Percentiles rank a stretch among this genome's conserved stretches.
Conservation (phyloP, 2,113 vertebrate genomes). For the Grammomys surdaster region DNA sequence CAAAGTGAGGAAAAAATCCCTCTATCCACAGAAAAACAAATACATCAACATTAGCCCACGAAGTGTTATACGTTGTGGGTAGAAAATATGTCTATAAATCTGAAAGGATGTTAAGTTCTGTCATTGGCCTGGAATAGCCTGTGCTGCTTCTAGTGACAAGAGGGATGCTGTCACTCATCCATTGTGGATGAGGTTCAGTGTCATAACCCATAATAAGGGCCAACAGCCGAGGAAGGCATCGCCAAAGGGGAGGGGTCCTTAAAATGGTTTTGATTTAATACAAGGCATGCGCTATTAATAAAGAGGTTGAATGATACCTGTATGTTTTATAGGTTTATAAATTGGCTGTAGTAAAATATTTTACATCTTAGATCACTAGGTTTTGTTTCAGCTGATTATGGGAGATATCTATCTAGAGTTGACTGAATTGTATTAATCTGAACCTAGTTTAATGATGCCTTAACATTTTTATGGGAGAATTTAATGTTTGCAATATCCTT, state of each 20-base stretch:
- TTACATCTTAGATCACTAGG: conserved; percentile 87
- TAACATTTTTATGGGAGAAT: conserved; percentile 91
- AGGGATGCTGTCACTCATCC: conserved; percentile 85
- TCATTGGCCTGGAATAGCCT: conserved; percentile 80
- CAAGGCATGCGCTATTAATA: conserved; percentile 86
- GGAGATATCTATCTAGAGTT: conserved; percentile 89
- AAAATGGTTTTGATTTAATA: conserved; percentile 86
- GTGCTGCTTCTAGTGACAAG: conserved; percentile 82
- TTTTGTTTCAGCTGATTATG: conserved; percentile 90
- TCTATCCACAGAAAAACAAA: conserved; percentile 61
- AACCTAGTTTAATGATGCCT: conserved; percentile 92
- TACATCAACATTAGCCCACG: conserved; percentile 53
- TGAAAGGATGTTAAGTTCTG: conserved; percentile 82
- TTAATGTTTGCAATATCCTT: conserved; percentile 93
- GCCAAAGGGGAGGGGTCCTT: conserved; percentile 73
- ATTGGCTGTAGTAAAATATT: conserved; percentile 89
- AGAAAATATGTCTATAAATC: conserved; percentile 82
- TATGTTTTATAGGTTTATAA: conserved; percentile 90
- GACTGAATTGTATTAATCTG: conserved; percentile 92
- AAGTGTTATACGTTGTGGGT: conserved; percentile 47
- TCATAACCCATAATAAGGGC: conserved; percentile 81
- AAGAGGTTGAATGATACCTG: conserved; percentile 88
- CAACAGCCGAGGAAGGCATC: conserved; percentile 80
- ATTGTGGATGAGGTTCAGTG: conserved; percentile 76
- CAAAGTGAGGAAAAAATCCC: conserved; percentile 43